Evolutionary conservation across 1,140 invertebrate species (phyloP).

Genomic region (Cepaea nemoralis): DNA sequence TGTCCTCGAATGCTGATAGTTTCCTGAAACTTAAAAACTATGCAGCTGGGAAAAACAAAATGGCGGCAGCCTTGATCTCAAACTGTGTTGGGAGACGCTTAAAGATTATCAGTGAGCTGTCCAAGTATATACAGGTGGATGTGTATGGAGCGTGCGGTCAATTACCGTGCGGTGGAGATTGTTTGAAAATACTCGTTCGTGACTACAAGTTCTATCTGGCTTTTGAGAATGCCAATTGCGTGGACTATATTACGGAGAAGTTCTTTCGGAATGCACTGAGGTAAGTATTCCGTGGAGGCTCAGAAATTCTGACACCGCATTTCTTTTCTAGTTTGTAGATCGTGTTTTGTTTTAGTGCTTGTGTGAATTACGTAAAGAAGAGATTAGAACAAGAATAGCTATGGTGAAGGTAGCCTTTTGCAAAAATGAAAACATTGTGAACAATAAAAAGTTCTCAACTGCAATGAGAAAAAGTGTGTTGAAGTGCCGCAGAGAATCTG

Average conservation of each 20-base stretch:
- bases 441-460: no score
- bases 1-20: not conserved
- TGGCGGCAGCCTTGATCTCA: slow-evolving; percentile 71
- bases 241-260: slow-evolving; percentile 52
- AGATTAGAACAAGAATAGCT: no score
- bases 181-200: slow-evolving; percentile 21
- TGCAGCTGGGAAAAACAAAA: slow-evolving; percentile 69
- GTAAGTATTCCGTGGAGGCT: not conserved
- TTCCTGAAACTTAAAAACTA: slow-evolving; percentile 47
- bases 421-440: no score
- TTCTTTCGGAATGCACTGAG: slow-evolving; percentile 49
- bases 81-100: slow-evolving; percentile 77
- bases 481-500: no score
- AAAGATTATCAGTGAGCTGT: slow-evolving; percentile 73
- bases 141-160: slow-evolving; percentile 75
- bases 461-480: no score
- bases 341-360: no score
- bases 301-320: no score
- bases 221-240: slow-evolving; percentile 47
- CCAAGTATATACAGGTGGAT: slow-evolving; percentile 70
- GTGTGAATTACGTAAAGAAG: no score
- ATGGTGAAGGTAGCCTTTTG: no score
- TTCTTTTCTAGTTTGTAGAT: no score
- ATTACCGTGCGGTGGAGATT: slow-evolving; percentile 25
- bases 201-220: slow-evolving; percentile 49